Conservation (phyloP, 2,113 vertebrate genomes). For the Leucosticte australis region DNA sequence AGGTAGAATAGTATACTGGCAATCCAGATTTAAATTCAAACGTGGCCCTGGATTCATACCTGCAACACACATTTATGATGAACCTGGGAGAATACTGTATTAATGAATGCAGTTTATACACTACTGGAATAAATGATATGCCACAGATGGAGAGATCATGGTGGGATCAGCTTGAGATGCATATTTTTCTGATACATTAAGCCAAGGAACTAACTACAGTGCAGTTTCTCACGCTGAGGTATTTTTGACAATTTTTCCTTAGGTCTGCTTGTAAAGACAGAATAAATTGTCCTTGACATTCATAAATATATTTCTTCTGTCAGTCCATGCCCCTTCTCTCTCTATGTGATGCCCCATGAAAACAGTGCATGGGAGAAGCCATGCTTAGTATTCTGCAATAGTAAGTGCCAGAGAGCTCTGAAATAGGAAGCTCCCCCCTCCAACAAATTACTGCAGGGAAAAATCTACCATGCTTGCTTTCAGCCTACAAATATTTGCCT, state of each 20-base stretch:
- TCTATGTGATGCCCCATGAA: not conserved
- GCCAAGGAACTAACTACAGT: not conserved
- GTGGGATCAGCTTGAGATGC: not conserved
- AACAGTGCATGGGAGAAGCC: not conserved
- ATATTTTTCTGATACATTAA: conserved; percentile 26
- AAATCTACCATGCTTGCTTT: not conserved
- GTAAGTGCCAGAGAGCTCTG: not conserved
- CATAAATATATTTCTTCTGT: not conserved
- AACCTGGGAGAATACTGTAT: not conserved
- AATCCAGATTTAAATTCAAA: conserved; percentile 18
- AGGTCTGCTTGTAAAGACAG: conserved; percentile 1
- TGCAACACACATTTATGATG: not conserved
- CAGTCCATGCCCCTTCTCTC: not conserved
- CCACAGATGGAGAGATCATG: not conserved
- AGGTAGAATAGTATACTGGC: not conserved
- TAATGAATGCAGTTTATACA: not conserved
- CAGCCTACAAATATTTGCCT: not conserved
- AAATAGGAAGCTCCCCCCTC: not conserved
- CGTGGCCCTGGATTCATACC: not conserved
- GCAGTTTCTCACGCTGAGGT: not conserved
- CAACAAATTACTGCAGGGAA: not conserved
- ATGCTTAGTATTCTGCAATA: not conserved
- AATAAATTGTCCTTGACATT: conserved; percentile 8
- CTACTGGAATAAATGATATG: not conserved
- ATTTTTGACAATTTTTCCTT: conserved; percentile 29